Base-by-base conservation (phyloP, 2,888 invertebrate species). In the Conops quadrifasciatus region DNA sequence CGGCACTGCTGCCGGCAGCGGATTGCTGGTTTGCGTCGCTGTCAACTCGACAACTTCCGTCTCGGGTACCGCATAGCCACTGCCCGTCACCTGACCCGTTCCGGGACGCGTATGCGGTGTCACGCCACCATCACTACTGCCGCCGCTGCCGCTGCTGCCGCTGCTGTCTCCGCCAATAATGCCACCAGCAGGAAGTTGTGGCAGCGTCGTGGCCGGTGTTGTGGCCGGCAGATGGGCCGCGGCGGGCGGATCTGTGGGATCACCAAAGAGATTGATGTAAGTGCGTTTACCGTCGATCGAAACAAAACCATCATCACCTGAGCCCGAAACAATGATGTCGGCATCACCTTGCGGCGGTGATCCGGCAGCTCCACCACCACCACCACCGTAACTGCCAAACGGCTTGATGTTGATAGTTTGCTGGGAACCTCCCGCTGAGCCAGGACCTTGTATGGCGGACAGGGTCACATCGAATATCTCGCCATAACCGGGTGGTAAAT, bases 261-360 rank as follows among this genome's bases (percentile, higher is more conserved):
- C 91, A 74, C 93, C 94, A 83, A 95, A 94, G 56, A 95, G 88
- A 87, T 94, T 94, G 77, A 96, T 89, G 82, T 95, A 95, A 0
- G 95, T 95, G 79, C 94, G 88, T 86, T 95, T 94, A 49, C 96
- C 96, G 82, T 96, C 95, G 71, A 96, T 96, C 28, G 94, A 95
- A 19, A 96, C 96, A 85, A 94, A 95, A 30, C 94, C 93, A 80
- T 95, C 92, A 62, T 92, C 91, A 21, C 93, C 93, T 7, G 92
- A 90, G 2, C 93, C 90, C 0, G 93, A 92, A 2, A 94, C 90
- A 67, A 95, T 94, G 63, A 94, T 93, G 79, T 93, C 93, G 24
- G 82, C 85, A 65, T 85, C 87, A n/a, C 71, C 71, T 36, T 67
- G 71, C 43, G 53, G 71, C 26, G 63, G 75, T 1, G 63, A 36